Percentiles rank a stretch among this genome's conserved stretches.
Evolutionary conservation across 2,888 invertebrate species (phyloP).

Genomic region (Gymnoscelis rufifasciata): DNA sequence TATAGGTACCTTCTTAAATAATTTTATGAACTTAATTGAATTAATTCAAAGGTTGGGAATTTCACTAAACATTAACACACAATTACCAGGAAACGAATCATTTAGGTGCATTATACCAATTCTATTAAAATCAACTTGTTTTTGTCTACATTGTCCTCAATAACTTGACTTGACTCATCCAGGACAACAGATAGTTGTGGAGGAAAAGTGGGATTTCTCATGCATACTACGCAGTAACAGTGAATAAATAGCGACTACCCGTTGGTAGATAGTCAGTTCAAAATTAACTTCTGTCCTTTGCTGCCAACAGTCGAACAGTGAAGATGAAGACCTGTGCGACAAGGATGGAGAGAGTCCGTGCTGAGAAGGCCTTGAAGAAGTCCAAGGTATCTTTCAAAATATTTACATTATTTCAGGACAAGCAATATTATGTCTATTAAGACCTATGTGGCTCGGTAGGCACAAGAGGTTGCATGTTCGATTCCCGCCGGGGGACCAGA

Average conservation of each 20-base stretch:
- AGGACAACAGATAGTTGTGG: conserved; percentile 4
- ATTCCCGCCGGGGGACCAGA: no score
- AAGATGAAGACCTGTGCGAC: conserved; percentile 13
- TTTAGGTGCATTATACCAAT: not conserved
- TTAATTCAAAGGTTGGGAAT: no score
- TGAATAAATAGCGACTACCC: conserved; percentile 5
- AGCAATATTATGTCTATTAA: no score
- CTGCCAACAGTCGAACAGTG: not conserved
- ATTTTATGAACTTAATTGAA: no score
- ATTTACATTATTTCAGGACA: no score
- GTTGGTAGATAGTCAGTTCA: not conserved
- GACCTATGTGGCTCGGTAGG: no score
- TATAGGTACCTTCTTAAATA: no score
- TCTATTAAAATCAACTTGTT: conserved; percentile 1
- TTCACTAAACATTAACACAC: no score
- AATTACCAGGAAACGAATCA: no score
- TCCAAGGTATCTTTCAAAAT: conserved; percentile 7
- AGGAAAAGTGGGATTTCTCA: conserved; percentile 7
- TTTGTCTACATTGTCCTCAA: conserved; percentile 9
- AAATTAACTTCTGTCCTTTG: not conserved
- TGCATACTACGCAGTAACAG: conserved; percentile 8
- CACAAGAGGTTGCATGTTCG: no score
- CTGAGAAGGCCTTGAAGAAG: conserved; percentile 14
- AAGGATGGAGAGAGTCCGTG: conserved; percentile 15
- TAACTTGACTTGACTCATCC: conserved; percentile 9